Conservation (phyloP, 2,888 invertebrate species). For the Drosophila pegasa region DNA sequence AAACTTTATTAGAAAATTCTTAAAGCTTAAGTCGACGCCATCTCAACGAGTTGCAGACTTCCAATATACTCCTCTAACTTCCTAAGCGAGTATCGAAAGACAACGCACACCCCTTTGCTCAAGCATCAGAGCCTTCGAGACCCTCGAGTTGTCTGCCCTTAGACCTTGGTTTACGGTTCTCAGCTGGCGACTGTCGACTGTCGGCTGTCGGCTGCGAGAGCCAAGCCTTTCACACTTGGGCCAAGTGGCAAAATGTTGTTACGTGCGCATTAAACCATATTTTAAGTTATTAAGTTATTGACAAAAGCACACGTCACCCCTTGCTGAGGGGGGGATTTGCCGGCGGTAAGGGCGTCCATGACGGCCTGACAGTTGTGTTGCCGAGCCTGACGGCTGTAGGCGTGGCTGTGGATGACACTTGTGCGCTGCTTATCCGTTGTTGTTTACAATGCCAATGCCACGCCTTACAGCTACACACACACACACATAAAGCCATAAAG, state of each 20-base stretch:
- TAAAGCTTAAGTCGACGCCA: no score
- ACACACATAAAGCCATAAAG: conserved; percentile 42
- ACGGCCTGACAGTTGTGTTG: conserved; percentile 18
- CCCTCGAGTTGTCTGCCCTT: conserved; percentile 35
- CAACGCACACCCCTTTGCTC: conserved; percentile 3
- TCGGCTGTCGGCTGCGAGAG: conserved; percentile 22
- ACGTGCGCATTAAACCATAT: conserved; percentile 79
- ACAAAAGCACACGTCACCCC: conserved; percentile 76
- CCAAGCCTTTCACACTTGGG: conserved; percentile 60
- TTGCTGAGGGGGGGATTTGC: conserved; percentile 31
- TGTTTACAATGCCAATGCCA: conserved; percentile 77
- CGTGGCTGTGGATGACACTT: conserved; percentile 69
- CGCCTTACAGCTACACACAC: conserved; percentile 56
- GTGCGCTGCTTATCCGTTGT: conserved; percentile 76
- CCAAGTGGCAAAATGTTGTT: conserved; percentile 80
- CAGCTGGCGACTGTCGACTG: conserved; percentile 17
- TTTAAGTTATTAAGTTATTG: conserved; percentile 82
- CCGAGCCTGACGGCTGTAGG: conserved; percentile 39
- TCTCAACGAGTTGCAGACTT: no score
- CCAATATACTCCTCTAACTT: background rate
- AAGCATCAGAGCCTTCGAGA: conserved; percentile 14
- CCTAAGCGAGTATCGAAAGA: conserved; percentile 1
- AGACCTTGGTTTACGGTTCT: conserved; percentile 35
- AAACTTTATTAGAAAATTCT: no score
- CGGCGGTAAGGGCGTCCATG: conserved; percentile 5